phyloP scores from a whole-genome alignment of 2,888 invertebrate genomes.

The Macaria liturata region DNA sequence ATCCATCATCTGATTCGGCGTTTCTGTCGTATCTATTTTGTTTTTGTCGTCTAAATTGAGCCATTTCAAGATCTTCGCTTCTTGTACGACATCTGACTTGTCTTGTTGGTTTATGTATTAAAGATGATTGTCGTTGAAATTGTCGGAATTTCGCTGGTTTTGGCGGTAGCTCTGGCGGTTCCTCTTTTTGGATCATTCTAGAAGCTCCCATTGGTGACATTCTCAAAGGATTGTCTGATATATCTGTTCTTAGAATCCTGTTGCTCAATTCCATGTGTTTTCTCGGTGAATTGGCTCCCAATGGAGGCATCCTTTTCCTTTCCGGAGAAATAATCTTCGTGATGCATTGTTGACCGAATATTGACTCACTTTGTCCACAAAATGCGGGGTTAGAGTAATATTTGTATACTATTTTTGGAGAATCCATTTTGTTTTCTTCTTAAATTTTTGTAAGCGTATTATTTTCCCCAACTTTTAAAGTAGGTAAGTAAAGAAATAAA shows the following conservation, averaged over 20 bases:
- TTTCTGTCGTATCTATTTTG: conserved; percentile 56
- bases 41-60: conserved; percentile 61
- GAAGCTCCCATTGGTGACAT: conserved; percentile 56
- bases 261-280: conserved; percentile 59
- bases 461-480: conserved; percentile 39
- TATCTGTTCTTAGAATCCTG: conserved; percentile 72
- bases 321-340: conserved; percentile 60
- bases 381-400: conserved; percentile 92
- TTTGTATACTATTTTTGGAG: conserved; percentile 81
- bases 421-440: conserved; percentile 58
- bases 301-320: conserved; percentile 64
- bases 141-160: conserved; percentile 69
- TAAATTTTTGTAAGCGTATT: conserved; percentile 47
- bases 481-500: no score
- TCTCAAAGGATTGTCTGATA: conserved; percentile 75
- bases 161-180: conserved; percentile 73
- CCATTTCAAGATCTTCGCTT: conserved; percentile 78
- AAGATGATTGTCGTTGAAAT: conserved; percentile 69
- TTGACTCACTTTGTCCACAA: conserved; percentile 89
- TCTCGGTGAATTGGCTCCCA: conserved; percentile 76
- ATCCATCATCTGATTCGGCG: conserved; percentile 61
- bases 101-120: conserved; percentile 79
- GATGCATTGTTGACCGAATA: conserved; percentile 15
- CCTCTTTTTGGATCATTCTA: conserved; percentile 46
- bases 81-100: conserved; percentile 60